Base-by-base conservation (phyloP, 2,888 invertebrate species). In the Aquatica leii region DNA sequence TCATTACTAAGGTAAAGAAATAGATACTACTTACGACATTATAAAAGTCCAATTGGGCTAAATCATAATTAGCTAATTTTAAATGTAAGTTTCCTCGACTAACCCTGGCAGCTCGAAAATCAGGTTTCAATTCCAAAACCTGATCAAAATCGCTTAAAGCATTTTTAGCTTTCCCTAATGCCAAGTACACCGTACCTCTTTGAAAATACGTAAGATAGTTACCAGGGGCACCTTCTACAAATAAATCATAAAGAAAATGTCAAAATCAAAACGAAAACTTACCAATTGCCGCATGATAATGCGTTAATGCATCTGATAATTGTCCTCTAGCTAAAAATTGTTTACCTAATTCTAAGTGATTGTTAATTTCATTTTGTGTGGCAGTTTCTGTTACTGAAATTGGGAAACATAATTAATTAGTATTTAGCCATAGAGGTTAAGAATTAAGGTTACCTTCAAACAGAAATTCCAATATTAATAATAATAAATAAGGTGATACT, bases 231-330 rank as follows among this genome's bases (percentile, higher is more conserved):
- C 94, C 94, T 86, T 98, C 98, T 97, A 83, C 2, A 84, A 84
- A 24, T 6, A 24, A 24, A 24, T n/a, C 24, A 6, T 24, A 24
- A 24, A 24, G 24, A 24, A 6, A 24, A 24, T 6, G 24, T 6
- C 2, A 24, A 2, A 24, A 24, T 24, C 6, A 24, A 24, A 24
- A 6, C 6, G 24, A 4, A 24, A 49, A 83, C 90, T 86, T 80
- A 94, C 94, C 97, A 74, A 99, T 95, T 73, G 98, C 99, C 66
- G 95, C 94, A 85, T 99, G 98, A 83, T 97, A 99, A 81, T 99
- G 98, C 64, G 95, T 93, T 52, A 99, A 83, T 8, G 99, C 98
- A 84, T 99, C 98, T 49, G 94, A 91, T 68, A 98, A 87, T 81
- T 98, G 97, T 31, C 98, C 97, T 71, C 91, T 90, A 40, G 95